Evolutionary conservation across 2,797 vertebrate species (phyloP).

Genomic region (Nyctalus aviator): DNA sequence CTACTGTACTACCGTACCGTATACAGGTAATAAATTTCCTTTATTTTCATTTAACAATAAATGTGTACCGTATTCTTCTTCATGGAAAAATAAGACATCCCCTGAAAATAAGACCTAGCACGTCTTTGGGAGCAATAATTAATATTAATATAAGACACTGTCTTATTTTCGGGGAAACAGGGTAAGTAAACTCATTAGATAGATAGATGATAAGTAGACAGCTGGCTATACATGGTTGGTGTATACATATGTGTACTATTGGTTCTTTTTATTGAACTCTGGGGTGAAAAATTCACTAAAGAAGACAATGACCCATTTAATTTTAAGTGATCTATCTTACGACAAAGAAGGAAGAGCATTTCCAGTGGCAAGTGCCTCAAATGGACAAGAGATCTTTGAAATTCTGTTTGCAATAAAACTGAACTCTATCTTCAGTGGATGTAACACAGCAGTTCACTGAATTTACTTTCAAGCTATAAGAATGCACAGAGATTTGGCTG

Average conservation of each 20-base stretch:
- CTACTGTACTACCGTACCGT: too few species aligned
- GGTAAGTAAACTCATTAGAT: neutral
- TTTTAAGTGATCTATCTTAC: neutral
- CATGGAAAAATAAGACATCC: too few species aligned
- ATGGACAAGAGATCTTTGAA: neutral
- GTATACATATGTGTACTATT: neutral
- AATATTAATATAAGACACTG: too few species aligned
- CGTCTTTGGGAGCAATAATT: too few species aligned
- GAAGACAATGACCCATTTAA: neutral
- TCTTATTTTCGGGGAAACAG: too few species aligned
- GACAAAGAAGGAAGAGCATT: neutral
- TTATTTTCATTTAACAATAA: too few species aligned
- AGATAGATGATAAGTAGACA: neutral
- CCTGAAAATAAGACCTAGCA: too few species aligned
- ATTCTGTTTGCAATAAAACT: neutral
- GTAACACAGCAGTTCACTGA: neutral
- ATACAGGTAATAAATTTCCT: too few species aligned
- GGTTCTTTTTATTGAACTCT: neutral
- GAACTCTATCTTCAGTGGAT: neutral
- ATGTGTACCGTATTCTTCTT: too few species aligned
- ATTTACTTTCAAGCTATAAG: neutral
- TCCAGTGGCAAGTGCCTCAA: neutral
- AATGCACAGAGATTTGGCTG: neutral
- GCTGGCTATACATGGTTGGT: neutral
- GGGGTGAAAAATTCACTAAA: neutral